Percentiles rank a stretch among this genome's conserved stretches.
Conservation (phyloP, 2,797 vertebrate species). For the Delichon dasypus region DNA sequence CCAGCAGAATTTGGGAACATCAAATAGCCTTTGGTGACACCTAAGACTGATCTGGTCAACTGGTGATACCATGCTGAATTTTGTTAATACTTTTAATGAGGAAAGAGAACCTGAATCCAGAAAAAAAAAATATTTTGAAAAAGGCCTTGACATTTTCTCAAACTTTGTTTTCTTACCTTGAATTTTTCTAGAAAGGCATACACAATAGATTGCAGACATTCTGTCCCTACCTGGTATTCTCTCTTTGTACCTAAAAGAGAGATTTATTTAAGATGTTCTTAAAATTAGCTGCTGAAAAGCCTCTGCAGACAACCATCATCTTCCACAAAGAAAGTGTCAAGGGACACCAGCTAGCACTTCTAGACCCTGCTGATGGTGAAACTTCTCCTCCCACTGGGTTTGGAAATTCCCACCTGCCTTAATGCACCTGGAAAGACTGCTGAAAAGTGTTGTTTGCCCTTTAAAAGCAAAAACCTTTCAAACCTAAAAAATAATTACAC, state of each 20-base stretch:
- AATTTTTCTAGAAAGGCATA: neutral
- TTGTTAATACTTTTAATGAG: neutral
- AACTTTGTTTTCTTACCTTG: neutral
- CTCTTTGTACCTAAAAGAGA: neutral
- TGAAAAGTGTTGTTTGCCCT: neutral
- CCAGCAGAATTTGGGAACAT: neutral
- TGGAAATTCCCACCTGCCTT: neutral
- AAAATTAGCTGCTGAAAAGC: constrained; percentile 5
- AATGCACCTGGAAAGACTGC: neutral
- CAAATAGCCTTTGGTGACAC: neutral
- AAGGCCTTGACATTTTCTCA: neutral
- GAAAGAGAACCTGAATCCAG: neutral
- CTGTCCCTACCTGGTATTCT: neutral
- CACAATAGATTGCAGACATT: neutral
- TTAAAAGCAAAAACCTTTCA: constrained; percentile 35
- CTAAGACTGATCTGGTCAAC: neutral
- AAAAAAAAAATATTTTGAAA: neutral
- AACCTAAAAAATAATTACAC: constrained; percentile 10
- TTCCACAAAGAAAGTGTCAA: neutral
- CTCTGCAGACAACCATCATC: neutral
- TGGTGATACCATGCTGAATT: neutral
- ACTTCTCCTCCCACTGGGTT: neutral
- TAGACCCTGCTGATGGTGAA: neutral
- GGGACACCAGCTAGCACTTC: neutral
- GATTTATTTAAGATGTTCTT: neutral